Evolutionary conservation across 2,113 vertebrate species (phyloP).

Genomic region (Gallinago media): DNA sequence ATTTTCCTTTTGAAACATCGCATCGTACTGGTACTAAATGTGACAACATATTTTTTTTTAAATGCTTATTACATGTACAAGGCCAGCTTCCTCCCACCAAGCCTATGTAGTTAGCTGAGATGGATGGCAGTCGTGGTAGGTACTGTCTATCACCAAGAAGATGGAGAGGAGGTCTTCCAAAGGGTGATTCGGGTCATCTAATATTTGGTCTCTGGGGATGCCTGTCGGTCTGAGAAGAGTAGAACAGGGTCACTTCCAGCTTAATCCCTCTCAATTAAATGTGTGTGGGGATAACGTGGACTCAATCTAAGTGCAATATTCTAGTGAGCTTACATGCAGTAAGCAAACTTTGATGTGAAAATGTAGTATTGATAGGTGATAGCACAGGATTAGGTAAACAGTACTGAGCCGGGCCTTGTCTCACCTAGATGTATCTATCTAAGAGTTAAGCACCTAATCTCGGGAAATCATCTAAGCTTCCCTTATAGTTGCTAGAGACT

Average conservation of each 20-base stretch:
- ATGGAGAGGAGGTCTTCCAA: not conserved
- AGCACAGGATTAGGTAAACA: not conserved
- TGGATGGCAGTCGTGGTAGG: not conserved
- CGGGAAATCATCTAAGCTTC: not conserved
- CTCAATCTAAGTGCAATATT: slow-evolving; percentile 31
- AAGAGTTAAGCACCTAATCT: not conserved
- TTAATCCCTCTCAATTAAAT: slow-evolving; percentile 4
- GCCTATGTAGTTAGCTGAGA: not conserved
- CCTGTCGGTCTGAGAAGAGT: not conserved
- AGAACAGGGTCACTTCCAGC: not conserved
- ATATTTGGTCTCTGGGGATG: not conserved
- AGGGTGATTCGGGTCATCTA: not conserved
- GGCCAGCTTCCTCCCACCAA: not conserved
- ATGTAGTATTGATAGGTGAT: not conserved
- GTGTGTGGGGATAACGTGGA: not conserved
- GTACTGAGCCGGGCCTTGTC: not conserved
- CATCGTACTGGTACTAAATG: not conserved
- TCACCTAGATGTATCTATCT: not conserved
- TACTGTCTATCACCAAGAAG: not conserved
- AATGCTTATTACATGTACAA: not conserved
- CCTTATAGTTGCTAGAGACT: not conserved
- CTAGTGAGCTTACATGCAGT: not conserved
- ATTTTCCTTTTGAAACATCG: not conserved
- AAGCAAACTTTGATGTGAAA: slow-evolving; percentile 16
- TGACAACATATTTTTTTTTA: not conserved